Base-by-base conservation (phyloP, 1,140 invertebrate species). In the silkworm (Bombyx mori) region DNA sequence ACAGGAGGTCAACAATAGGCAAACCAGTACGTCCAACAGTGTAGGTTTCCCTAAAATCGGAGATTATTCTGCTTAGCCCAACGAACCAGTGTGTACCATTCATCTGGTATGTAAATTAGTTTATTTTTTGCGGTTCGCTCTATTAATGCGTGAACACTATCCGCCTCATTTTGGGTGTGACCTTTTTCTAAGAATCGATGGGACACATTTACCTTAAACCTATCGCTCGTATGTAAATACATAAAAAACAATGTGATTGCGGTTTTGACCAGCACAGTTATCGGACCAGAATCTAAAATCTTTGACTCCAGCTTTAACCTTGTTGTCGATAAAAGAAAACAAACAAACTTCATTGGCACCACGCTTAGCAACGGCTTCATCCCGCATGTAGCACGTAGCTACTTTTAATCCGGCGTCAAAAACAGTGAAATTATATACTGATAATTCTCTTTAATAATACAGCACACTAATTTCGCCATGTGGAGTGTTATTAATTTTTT, bases 371-470 rank as follows among this genome's bases (percentile, higher is more conserved):
- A 59, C 52, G 12, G 49, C 47, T 8, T 46, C 42, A 44, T 63
- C 57, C 64, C 60, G 66, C 9, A 66, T 57, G 51, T 69, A 69
- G 18, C 68, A 69, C 46, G 54, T 54, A 3, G 61, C 59, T 53
- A 18, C 45, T 55, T 63, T 64, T 22, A 9, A 45, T n/a, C 52
- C 7, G 12, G 52, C 35, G 46, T 66, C 55, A 59, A 26, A 69
- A 8, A 69, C 44, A 8, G 68, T 48, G 5, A 48, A 48, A 48
- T 48, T 48, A 9, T 48, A n/a, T n/a, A 18, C 18, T n/a, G 52
- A 53, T 44, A 63, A 60, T 58, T 63, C 61, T 7, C 54, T 46
- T 62, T 66, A 62, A 22, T 63, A 69, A 49, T 66, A 59, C 49
- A 66, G 62, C 2, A 62, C 44, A 2, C 44, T 47, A 2, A 66